Evolutionary conservation across 2,113 vertebrate species (phyloP).

Genomic region (Vombatus ursinus): DNA sequence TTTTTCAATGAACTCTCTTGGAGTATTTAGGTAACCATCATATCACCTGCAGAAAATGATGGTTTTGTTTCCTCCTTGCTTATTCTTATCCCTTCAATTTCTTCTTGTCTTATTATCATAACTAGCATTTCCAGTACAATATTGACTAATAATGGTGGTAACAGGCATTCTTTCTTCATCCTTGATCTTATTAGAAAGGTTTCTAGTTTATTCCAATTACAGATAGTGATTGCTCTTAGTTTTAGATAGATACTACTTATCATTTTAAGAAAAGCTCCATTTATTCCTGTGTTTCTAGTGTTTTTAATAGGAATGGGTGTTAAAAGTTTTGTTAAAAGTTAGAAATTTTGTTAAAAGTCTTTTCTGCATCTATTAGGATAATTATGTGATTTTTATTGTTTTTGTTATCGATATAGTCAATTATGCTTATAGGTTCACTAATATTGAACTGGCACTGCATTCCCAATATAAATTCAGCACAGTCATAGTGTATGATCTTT

Average conservation of each 20-base stretch:
- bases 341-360: background rate
- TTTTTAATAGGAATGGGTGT: background rate
- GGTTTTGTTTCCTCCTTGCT: background rate
- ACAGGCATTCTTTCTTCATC: background rate
- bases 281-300: background rate
- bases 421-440: background rate
- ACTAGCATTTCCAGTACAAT: background rate
- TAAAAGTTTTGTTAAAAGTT: background rate
- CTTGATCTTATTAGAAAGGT: background rate
- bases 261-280: background rate
- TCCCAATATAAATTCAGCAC: background rate
- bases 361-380: background rate
- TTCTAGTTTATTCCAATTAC: background rate
- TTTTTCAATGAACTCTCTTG: background rate
- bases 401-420: background rate
- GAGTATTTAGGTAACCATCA: background rate
- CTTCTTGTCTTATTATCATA: background rate
- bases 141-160: background rate
- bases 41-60: background rate
- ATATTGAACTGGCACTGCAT: background rate
- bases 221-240: background rate
- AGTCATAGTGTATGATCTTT: background rate
- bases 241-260: background rate
- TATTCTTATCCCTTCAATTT: background rate
- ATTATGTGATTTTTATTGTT: background rate